Evolutionary conservation across 2,888 invertebrate species (phyloP).

Genomic region (Sipha maydis): DNA sequence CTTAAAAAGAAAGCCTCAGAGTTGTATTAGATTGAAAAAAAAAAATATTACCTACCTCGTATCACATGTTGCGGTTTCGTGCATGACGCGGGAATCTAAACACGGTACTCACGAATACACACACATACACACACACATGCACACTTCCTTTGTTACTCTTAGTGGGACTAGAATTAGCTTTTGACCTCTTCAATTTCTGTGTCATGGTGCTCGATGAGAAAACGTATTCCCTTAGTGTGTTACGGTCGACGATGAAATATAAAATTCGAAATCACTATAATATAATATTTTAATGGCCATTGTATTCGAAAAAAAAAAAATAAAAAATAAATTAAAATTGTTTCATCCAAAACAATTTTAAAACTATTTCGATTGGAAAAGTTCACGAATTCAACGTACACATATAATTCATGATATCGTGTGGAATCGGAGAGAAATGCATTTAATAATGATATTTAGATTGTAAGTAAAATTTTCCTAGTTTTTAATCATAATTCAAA

Average conservation of each 20-base stretch:
- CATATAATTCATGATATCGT: no score
- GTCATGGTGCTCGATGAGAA: neutral
- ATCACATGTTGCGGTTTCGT: slow-evolving; percentile 52
- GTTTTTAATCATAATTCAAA: no score
- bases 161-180: neutral
- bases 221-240: neutral
- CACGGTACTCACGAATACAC: no score
- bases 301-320: no score
- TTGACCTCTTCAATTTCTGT: slow-evolving; percentile 38
- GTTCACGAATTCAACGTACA: no score
- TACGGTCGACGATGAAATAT: neutral
- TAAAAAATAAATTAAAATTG: no score
- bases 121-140: neutral
- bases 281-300: no score
- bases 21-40: slow-evolving; percentile 14
- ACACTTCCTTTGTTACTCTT: slow-evolving; percentile 7
- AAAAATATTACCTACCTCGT: slow-evolving; percentile 38
- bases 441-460: no score
- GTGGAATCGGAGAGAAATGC: neutral
- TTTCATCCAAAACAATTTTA: neutral
- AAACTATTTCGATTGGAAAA: neutral
- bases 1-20: neutral
- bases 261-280: neutral
- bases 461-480: no score
- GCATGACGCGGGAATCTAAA: neutral